Percentiles rank a stretch among this genome's conserved stretches.
Conservation (phyloP, 2,888 invertebrate genomes). For the Melanostoma mellinum region DNA sequence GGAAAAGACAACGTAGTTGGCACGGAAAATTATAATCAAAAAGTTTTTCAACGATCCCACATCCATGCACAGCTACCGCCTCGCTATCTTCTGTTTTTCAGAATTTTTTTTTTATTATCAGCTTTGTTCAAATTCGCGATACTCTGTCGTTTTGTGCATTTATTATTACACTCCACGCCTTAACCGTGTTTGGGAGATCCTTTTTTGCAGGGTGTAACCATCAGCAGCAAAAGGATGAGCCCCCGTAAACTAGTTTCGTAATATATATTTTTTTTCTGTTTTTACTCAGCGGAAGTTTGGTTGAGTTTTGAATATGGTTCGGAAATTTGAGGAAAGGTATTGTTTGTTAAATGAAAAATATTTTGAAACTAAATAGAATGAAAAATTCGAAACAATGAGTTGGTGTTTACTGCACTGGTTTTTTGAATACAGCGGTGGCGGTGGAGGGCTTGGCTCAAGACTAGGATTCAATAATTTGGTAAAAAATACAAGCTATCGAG, state of each 20-base stretch:
- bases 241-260: constrained; percentile 22
- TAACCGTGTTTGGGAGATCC: constrained; percentile 54
- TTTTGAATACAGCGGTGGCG: too few species aligned
- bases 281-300: constrained; percentile 18
- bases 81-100: neutral
- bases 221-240: constrained; percentile 17
- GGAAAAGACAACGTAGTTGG: constrained; percentile 69
- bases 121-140: constrained; percentile 59
- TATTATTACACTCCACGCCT: constrained; percentile 60
- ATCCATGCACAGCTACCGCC: neutral
- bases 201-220: constrained; percentile 45
- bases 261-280: neutral
- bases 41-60: constrained; percentile 51
- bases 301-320: constrained; percentile 28
- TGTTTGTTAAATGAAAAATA: neutral
- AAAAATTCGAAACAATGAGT: too few species aligned
- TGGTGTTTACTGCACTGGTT: too few species aligned
- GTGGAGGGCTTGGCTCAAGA: too few species aligned
- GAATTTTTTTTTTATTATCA: constrained; percentile 45
- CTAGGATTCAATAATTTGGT: too few species aligned
- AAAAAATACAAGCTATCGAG: too few species aligned
- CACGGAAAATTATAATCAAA: constrained; percentile 72
- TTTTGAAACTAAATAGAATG: constrained; percentile 2
- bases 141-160: constrained; percentile 39
- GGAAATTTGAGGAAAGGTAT: constrained; percentile 14